Percentiles rank a stretch among this genome's conserved stretches.
phyloP scores from a whole-genome alignment of 2,888 invertebrate genomes.

The Leptinotarsa tumamoca region DNA sequence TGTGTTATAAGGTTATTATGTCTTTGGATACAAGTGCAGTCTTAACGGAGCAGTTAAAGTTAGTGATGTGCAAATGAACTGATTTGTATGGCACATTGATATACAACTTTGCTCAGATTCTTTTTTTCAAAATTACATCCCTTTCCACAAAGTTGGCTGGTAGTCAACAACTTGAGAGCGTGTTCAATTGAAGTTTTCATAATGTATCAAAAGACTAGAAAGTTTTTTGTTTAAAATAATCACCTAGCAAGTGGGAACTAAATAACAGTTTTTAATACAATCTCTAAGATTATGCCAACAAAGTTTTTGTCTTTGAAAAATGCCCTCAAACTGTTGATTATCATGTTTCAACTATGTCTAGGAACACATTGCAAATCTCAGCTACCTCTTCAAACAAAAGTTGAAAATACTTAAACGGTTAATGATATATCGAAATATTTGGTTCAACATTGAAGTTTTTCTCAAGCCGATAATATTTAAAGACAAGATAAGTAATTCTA shows the following conservation, averaged over 20 bases:
- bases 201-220: no score
- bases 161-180: not conserved
- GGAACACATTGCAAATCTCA: conserved; percentile 51
- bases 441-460: conserved; percentile 46
- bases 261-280: no score
- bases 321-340: conserved; percentile 1
- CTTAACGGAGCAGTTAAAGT: conserved; percentile 49
- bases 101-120: conserved; percentile 43
- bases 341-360: conserved; percentile 1
- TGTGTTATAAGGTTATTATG: conserved; percentile 41
- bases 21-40: conserved; percentile 60
- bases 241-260: no score
- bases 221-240: no score
- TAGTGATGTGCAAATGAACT: conserved; percentile 46
- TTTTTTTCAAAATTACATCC: conserved; percentile 27
- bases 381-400: conserved; percentile 49
- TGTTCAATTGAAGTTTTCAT: not conserved
- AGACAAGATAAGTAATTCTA: conserved; percentile 47
- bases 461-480: conserved; percentile 48
- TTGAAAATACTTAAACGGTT: conserved; percentile 11
- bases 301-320: not conserved
- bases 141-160: conserved; percentile 33
- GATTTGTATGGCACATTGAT: conserved; percentile 45
- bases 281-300: no score
- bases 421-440: conserved; percentile 28